Percentiles rank a stretch among this genome's conserved stretches.
Evolutionary conservation across 2,113 vertebrate genomes (phyloP).

Genomic region (Burhinus bistriatus): DNA sequence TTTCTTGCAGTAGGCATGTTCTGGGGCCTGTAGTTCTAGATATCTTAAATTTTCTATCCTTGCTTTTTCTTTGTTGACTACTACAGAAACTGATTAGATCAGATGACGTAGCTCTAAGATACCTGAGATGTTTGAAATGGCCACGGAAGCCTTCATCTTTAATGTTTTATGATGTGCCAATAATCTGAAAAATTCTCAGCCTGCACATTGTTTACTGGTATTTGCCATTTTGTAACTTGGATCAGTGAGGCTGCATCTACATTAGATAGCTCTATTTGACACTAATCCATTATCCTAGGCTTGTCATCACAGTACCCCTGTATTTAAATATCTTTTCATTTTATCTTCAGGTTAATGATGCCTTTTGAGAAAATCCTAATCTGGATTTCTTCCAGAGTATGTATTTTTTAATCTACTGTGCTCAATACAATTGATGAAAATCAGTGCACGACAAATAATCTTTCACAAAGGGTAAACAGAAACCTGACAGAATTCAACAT

Average conservation of each 20-base stretch:
- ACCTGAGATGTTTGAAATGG: neutral
- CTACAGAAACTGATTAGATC: neutral
- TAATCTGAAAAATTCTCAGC: constrained; percentile 1
- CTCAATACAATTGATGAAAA: neutral
- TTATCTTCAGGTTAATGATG: neutral
- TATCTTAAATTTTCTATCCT: neutral
- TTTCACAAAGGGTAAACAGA: neutral
- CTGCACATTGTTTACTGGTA: neutral
- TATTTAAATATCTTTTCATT: neutral
- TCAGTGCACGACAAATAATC: neutral
- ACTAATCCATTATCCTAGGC: neutral
- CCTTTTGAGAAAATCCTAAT: neutral
- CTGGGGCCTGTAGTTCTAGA: neutral
- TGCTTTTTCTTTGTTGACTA: neutral
- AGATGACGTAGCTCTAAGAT: neutral
- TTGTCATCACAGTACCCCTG: neutral
- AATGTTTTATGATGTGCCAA: neutral
- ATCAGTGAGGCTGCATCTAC: neutral
- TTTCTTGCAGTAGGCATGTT: neutral
- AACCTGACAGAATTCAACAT: neutral
- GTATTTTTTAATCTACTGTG: neutral
- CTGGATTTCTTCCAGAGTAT: neutral
- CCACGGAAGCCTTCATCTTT: neutral
- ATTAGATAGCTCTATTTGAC: neutral
- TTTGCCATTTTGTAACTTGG: neutral